A percentile compares a stretch with the other conserved stretches of the same genome.
Conservation (phyloP, 2,888 invertebrate species). For the Amphipyra berbera region DNA sequence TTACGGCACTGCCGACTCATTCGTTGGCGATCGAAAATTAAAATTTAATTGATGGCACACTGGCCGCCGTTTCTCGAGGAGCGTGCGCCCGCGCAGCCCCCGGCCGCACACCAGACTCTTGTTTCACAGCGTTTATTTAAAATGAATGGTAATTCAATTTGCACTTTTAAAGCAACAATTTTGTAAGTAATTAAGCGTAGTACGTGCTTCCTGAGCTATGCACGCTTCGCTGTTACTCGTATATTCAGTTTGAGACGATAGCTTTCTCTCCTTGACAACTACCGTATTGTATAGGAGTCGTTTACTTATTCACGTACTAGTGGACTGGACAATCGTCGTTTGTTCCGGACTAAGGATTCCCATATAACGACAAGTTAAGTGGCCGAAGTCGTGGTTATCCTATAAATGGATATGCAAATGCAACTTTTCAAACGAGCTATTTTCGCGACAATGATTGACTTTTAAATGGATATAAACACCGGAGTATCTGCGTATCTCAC, state of each 20-base stretch:
- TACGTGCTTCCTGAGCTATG: constrained; percentile 26
- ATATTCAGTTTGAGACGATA: constrained; percentile 52
- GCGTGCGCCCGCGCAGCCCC: constrained; percentile 60
- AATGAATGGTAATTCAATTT: constrained; percentile 85
- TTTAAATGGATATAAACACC: constrained; percentile 79
- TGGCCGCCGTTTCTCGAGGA: constrained; percentile 67
- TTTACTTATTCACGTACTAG: constrained; percentile 56
- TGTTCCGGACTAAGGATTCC: constrained; percentile 67
- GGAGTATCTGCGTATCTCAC: constrained; percentile 69
- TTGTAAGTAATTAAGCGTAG: constrained; percentile 57
- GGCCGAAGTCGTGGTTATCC: constrained; percentile 73
- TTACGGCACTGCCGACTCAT: constrained; percentile 80
- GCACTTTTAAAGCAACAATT: constrained; percentile 70
- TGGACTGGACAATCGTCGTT: constrained; percentile 66
- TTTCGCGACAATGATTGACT: constrained; percentile 83
- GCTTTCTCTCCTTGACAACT: constrained; percentile 56
- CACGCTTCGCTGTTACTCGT: constrained; percentile 26
- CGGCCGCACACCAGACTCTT: constrained; percentile 55
- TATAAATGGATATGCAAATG: constrained; percentile 79
- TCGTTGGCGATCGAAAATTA: constrained; percentile 84
- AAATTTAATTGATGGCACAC: constrained; percentile 84
- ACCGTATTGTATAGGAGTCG: constrained; percentile 55
- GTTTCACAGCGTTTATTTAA: constrained; percentile 80
- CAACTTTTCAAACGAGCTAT: constrained; percentile 72
- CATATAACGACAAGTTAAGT: constrained; percentile 77